Evolutionary conservation across 1,140 invertebrate genomes (phyloP), one percentile per base, ranked within the genome.

Genomic region (Lepeophtheirus salmonis): DNA sequence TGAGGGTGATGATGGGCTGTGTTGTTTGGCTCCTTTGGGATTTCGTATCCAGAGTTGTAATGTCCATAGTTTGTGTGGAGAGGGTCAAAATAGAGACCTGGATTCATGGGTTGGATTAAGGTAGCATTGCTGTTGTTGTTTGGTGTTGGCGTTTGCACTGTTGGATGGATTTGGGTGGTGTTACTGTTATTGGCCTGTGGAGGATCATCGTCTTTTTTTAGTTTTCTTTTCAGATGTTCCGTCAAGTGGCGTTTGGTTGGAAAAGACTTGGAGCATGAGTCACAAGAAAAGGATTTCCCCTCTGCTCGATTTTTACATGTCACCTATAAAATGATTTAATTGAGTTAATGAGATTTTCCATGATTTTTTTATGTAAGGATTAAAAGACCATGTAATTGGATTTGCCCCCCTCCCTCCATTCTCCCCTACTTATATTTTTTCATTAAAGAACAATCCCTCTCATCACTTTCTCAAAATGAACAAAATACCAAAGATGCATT

Each of bases 241-340:
- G 21, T 14, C 16, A 57, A 21, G n/a, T 57, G 55, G 17, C 55
- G 55, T 20, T 57, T 57, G 55, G 55, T 57, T 12, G 55, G 55
- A 21, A 57, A 57, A 21, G 20, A 14, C 25, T 57, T 57, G 55
- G 23, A 16, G 26, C 55, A 57, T 16, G 17, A 41, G 55, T 25
- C 16, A 41, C 55, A 57, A 48, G 23, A 17, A 57, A 57, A 57
- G 22, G 16, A 20, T 20, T 57, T 57, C 16, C 55, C 55, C n/a
- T 26, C 26, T 26, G 55, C 55, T 14, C 55, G 55, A 57, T 57
- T 57, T 23, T 25, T 57, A 21, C 55, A 57, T 17, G 55, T 57
- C 16, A 57, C 26, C 55, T 57, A 17, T 14, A 26, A 57, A 30
- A 48, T 14, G 23, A 21, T 16, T 14, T 14, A 13, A 13, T 14